A percentile compares a stretch with the other conserved stretches of the same genome.
Conservation (phyloP, 2,113 vertebrate genomes). For the Antechinus flavipes region DNA sequence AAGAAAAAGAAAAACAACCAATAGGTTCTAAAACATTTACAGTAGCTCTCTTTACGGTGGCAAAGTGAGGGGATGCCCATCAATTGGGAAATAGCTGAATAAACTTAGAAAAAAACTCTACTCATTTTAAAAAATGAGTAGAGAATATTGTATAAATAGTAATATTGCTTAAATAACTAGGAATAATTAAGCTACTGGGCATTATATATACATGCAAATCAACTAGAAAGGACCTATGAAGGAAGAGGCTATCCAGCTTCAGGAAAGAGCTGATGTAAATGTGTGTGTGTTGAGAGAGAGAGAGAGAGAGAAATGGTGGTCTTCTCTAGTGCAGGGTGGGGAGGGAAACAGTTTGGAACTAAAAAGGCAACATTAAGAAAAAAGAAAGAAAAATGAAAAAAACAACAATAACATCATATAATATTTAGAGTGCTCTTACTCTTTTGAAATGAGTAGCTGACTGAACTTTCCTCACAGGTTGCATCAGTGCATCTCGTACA, state of each 20-base stretch:
- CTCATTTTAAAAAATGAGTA: too few relatives aligned
- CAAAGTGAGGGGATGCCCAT: not conserved
- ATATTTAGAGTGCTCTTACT: slow-evolving; percentile 79
- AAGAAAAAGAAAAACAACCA: not conserved
- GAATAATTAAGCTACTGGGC: too few relatives aligned
- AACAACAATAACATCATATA: not conserved
- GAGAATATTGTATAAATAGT: too few relatives aligned
- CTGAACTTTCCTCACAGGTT: slow-evolving; percentile 97
- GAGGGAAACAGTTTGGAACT: not conserved
- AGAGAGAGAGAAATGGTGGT: not conserved
- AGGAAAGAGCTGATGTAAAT: too few relatives aligned
- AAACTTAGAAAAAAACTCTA: not conserved
- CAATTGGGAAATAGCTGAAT: not conserved
- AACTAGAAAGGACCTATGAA: too few relatives aligned
- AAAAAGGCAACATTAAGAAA: not conserved
- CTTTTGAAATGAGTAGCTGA: slow-evolving; percentile 97
- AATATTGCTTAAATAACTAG: too few relatives aligned
- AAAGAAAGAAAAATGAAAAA: not conserved
- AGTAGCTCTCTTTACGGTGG: not conserved
- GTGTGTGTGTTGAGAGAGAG: not conserved
- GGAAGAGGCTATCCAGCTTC: too few relatives aligned
- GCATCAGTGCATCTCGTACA: slow-evolving; percentile 97
- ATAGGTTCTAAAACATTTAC: not conserved
- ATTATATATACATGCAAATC: too few relatives aligned
- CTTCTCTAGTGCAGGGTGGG: too few relatives aligned